Evolutionary conservation across 2,113 vertebrate species (phyloP).

Genomic region (Mus pahari): DNA sequence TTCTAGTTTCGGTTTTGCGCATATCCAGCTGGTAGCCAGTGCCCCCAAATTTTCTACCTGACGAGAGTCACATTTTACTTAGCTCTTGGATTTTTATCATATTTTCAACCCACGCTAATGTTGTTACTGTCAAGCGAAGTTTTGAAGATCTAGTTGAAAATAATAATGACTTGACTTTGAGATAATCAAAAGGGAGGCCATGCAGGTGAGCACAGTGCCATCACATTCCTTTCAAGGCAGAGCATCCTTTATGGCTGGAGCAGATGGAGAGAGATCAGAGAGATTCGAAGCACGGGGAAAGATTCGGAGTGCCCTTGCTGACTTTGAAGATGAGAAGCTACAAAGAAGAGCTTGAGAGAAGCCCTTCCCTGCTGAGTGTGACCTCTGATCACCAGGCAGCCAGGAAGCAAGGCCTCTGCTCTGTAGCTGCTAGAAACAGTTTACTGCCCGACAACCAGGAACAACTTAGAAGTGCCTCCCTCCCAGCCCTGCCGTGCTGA

Average conservation of each 20-base stretch:
- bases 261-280: not conserved
- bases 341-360: not conserved
- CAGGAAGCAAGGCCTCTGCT: not conserved
- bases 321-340: not conserved
- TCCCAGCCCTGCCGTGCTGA: not conserved
- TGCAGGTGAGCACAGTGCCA: not conserved
- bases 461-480: not conserved
- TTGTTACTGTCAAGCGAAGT: not conserved
- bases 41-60: not conserved
- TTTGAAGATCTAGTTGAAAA: slow-evolving; percentile 29
- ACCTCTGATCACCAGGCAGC: not conserved
- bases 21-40: not conserved
- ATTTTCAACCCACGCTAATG: not conserved
- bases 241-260: not conserved
- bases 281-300: not conserved
- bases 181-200: not conserved
- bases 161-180: not conserved
- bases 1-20: not conserved
- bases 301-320: not conserved
- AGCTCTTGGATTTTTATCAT: not conserved
- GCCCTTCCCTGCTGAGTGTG: no score
- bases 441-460: no score
- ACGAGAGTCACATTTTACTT: not conserved
- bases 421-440: not conserved
- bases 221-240: not conserved